These are phyloP conservation scores for Danio choprae DNA, from an alignment of 2,797 vertebrate species.

Conservation along the genomic window DNA sequence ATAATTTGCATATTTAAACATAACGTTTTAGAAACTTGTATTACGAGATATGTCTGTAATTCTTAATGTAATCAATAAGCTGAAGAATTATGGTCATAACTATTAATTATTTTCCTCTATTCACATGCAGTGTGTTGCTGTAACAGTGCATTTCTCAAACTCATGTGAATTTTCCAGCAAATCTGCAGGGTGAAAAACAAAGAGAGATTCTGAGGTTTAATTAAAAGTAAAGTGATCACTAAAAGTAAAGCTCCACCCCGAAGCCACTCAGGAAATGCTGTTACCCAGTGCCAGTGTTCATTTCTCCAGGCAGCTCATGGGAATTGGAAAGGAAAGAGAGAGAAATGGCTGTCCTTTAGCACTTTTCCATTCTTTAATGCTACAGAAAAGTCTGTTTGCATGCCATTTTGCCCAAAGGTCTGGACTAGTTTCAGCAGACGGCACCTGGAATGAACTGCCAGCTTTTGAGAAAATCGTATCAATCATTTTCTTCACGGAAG, in stretches of 20 bases:
- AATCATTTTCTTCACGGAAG: neutral
- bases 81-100: no score
- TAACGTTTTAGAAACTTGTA: no score
- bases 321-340: slow-evolving; percentile 71
- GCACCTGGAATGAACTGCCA: slow-evolving; percentile 16
- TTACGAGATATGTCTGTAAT: no score
- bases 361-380: slow-evolving; percentile 10
- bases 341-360: slow-evolving; percentile 18
- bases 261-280: slow-evolving; percentile 84
- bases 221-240: slow-evolving; percentile 75
- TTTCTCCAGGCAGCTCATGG: slow-evolving; percentile 78
- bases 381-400: slow-evolving; percentile 23
- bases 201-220: slow-evolving; percentile 73
- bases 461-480: neutral
- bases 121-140: no score
- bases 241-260: slow-evolving; percentile 27
- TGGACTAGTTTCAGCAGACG: slow-evolving; percentile 29
- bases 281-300: slow-evolving; percentile 77
- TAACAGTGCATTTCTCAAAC: slow-evolving; percentile 6
- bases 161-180: neutral
- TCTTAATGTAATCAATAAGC: no score
- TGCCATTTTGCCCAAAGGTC: slow-evolving; percentile 4
- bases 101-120: no score
- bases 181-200: slow-evolving; percentile 3
- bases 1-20: no score